Evolutionary conservation across 2,113 vertebrate genomes (phyloP).

Genomic region (Odocoileus virginianus): DNA sequence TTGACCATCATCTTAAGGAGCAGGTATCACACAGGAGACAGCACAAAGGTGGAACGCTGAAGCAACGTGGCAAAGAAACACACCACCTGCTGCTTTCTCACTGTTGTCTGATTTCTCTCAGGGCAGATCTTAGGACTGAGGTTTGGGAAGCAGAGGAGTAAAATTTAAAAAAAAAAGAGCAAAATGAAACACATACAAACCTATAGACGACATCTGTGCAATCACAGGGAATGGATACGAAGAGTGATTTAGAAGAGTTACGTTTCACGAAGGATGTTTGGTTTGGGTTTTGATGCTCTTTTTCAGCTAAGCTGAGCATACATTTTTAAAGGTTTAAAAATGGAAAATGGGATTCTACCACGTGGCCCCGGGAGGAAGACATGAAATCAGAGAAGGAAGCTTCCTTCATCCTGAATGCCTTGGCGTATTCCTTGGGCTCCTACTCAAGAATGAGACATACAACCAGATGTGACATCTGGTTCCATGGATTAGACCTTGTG

Average conservation of each 20-base stretch:
- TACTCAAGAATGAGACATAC: background rate
- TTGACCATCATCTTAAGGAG: background rate
- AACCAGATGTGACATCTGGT: background rate
- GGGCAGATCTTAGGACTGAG: background rate
- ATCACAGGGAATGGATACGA: background rate
- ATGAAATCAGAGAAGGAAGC: background rate
- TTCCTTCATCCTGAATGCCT: background rate
- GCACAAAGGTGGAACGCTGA: rapidly evolving
- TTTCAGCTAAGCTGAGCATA: background rate
- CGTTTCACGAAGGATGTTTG: background rate
- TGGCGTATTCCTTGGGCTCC: background rate
- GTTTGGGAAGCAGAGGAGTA: background rate
- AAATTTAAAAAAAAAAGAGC: background rate
- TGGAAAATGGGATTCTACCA: background rate
- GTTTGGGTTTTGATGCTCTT: background rate
- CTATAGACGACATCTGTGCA: rapidly evolving
- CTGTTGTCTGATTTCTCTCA: background rate
- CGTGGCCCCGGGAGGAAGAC: background rate
- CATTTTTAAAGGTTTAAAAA: background rate
- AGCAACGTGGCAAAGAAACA: background rate
- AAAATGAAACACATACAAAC: background rate
- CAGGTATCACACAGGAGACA: background rate
- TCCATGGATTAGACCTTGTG: no score
- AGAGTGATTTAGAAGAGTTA: background rate
- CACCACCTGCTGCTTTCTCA: background rate